Conservation (phyloP, 92 coral and sea anemone genomes). For the Epizoanthus stellaris region DNA sequence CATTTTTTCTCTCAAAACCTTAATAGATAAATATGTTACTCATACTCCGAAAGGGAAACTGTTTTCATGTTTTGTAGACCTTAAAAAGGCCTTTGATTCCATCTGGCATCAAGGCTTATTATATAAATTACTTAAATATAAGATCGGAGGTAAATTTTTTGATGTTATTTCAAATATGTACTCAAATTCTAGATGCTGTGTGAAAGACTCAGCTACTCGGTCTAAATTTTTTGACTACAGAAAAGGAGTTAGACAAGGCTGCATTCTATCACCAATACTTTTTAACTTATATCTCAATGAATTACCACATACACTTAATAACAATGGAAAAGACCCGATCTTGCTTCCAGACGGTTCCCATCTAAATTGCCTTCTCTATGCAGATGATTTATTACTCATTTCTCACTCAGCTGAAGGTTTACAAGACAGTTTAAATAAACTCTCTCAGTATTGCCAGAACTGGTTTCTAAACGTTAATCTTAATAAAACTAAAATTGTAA, state of each 20-base stretch:
- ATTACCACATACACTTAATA: constrained; percentile 21
- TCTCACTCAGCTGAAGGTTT: constrained; percentile 50
- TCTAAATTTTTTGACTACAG: constrained; percentile 39
- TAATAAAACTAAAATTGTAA: constrained; percentile 29
- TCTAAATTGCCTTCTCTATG: constrained; percentile 31
- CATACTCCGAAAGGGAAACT: constrained; percentile 36
- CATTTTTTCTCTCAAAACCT: constrained; percentile 46
- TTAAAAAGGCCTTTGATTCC: constrained; percentile 13
- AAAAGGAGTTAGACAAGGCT: constrained; percentile 60
- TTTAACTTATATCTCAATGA: constrained; percentile 50
- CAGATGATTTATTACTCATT: constrained; percentile 45
- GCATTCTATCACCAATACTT: constrained; percentile 40
- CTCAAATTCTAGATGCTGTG: constrained; percentile 44
- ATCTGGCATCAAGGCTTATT: constrained; percentile 55
- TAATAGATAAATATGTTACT: constrained; percentile 54
- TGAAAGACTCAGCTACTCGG: constrained; percentile 24
- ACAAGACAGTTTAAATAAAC: constrained; percentile 32
- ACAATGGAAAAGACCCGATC: constrained; percentile 29
- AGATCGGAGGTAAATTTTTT: constrained; percentile 47
- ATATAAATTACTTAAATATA: constrained; percentile 31
- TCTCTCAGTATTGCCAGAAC: constrained; percentile 19
- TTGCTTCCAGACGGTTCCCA: constrained; percentile 35
- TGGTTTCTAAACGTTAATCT: constrained; percentile 19
- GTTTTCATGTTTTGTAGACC: constrained; percentile 46
- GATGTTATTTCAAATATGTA: constrained; percentile 32